Conservation (phyloP, 2,113 vertebrate genomes). For the Osmerus eperlanus region DNA sequence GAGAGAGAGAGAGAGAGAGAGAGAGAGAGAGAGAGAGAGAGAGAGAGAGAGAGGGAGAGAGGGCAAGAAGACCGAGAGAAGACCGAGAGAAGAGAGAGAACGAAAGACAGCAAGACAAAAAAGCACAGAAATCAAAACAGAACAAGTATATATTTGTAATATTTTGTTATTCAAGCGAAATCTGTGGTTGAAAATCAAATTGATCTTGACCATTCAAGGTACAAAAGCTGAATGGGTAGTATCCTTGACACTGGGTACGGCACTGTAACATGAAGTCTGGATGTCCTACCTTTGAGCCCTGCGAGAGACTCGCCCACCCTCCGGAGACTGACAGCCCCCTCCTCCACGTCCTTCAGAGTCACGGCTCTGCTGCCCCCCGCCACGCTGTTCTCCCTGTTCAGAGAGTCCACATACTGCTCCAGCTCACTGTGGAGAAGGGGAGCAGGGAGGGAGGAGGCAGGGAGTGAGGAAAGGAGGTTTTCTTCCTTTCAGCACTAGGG, state of each 20-base stretch:
- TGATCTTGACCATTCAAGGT: not conserved
- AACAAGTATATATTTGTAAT: too few relatives aligned
- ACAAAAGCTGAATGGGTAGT: not conserved
- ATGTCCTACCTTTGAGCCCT: constrained; percentile 82
- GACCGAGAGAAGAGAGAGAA: too few relatives aligned
- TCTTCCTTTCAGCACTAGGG: constrained; percentile 46
- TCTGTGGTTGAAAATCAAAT: too few relatives aligned
- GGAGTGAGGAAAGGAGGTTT: not conserved
- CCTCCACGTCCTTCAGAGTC: constrained; percentile 90
- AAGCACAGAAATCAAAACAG: too few relatives aligned
- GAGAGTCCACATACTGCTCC: constrained; percentile 83
- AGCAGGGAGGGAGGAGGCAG: not conserved
- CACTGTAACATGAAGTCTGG: not conserved
- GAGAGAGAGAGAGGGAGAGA: not conserved
- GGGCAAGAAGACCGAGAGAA: too few relatives aligned
- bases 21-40: not conserved
- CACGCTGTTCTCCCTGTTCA: constrained; percentile 76
- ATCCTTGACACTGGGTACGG: not conserved
- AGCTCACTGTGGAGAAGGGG: constrained; percentile 75
- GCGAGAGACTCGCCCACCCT: constrained; percentile 93
- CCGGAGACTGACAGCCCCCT: constrained; percentile 86
- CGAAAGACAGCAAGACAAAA: too few relatives aligned
- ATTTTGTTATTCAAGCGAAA: too few relatives aligned
- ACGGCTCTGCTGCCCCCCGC: constrained; percentile 63
- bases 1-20: too few relatives aligned